These are phyloP conservation scores for Metopolophium dirhodum DNA, from an alignment of 1,140 invertebrate genomes.

Conservation along the genomic window DNA sequence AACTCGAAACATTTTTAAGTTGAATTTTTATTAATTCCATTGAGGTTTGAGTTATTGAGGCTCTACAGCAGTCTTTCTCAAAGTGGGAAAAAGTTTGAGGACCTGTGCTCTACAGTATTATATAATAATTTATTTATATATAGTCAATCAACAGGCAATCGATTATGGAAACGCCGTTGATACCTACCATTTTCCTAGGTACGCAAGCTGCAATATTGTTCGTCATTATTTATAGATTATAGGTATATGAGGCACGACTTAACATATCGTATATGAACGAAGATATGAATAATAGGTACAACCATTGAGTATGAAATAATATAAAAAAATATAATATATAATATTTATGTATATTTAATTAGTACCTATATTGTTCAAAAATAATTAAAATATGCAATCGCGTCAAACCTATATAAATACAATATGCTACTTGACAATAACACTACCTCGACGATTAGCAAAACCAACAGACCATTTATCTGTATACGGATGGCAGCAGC, in stretches of 20 bases:
- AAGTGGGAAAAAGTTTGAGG: too few species aligned
- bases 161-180: not conserved
- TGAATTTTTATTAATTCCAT: not conserved
- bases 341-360: not conserved
- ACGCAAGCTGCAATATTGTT: not conserved
- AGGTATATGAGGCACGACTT: not conserved
- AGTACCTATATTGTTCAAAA: not conserved
- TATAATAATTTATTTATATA: not conserved
- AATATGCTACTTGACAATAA: not conserved
- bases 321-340: not conserved
- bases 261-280: not conserved
- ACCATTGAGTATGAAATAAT: not conserved
- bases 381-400: not conserved
- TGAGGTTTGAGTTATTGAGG: not conserved
- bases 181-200: not conserved
- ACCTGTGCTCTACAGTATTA: too few species aligned
- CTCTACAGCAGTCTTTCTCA: not conserved
- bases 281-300: not conserved
- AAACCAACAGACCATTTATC: not conserved
- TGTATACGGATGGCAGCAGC: not conserved
- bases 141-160: not conserved
- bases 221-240: not conserved
- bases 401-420: not conserved
- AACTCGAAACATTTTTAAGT: not conserved
- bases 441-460: not conserved